These are phyloP conservation scores for Galleria mellonella DNA, from an alignment of 1,140 invertebrate species.

Conservation along the genomic window DNA sequence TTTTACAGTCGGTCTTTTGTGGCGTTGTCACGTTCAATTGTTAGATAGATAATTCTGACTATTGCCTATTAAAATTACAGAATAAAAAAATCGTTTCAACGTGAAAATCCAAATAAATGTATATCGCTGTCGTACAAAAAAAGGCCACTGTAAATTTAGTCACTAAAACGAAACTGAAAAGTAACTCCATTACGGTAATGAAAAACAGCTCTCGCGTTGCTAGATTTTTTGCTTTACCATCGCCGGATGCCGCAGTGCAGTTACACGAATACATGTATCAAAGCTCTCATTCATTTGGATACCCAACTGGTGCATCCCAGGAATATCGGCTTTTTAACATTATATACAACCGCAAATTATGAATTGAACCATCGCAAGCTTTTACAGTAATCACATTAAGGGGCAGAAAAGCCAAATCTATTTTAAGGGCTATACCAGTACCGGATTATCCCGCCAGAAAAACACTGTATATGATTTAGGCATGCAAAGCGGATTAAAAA, in stretches of 20 bases:
- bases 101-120: no score
- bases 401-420: no score
- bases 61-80: no score
- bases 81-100: no score
- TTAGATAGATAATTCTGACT: no score
- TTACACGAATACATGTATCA: constrained; percentile 62
- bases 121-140: no score
- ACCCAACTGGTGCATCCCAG: constrained; percentile 28
- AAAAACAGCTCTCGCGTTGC: constrained; percentile 51
- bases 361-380: constrained; percentile 3
- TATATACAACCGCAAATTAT: constrained; percentile 20
- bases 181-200: constrained; percentile 65
- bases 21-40: no score
- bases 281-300: constrained; percentile 54
- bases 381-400: constrained; percentile 4
- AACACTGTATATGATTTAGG: no score
- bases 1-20: no score
- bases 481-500: no score
- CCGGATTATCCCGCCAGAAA: no score
- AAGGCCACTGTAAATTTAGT: constrained; percentile 33
- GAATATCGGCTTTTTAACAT: constrained; percentile 48
- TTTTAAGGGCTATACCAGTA: no score
- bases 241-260: constrained; percentile 56
- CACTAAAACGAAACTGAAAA: constrained; percentile 48
- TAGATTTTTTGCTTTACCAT: constrained; percentile 43